Evolutionary conservation across 2,797 vertebrate genomes (phyloP).

Genomic region (Lepidocolaptes lacrymiger): DNA sequence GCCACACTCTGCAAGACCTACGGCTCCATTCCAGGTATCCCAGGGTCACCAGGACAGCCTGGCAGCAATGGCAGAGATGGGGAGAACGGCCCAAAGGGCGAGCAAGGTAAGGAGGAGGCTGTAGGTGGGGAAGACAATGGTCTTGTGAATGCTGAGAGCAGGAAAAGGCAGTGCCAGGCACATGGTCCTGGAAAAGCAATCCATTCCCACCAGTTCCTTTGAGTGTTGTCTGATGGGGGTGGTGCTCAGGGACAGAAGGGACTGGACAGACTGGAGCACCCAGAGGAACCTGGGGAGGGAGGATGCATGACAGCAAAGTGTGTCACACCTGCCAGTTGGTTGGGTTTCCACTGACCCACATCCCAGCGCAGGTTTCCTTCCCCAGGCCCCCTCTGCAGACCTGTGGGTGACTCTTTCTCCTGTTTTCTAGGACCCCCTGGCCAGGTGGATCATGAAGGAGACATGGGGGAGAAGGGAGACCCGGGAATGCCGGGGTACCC

Average conservation of each 20-base stretch:
- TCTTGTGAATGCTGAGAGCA: neutral
- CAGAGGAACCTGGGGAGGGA: neutral
- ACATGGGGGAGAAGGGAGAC: slow-evolving; percentile 77
- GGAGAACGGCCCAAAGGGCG: slow-evolving; percentile 75
- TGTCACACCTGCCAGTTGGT: neutral
- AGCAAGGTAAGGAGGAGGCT: slow-evolving; percentile 69
- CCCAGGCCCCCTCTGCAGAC: neutral
- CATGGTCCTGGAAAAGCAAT: neutral
- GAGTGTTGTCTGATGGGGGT: neutral
- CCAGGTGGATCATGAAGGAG: neutral
- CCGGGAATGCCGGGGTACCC: slow-evolving; percentile 70
- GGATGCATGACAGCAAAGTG: neutral
- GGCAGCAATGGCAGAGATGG: slow-evolving; percentile 80
- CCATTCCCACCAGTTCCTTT: neutral
- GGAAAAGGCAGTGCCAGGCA: neutral
- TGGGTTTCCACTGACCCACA: accelerated
- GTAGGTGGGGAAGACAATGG: neutral
- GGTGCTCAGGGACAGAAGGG: neutral
- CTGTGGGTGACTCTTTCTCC: neutral
- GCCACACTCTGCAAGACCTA: slow-evolving; percentile 62
- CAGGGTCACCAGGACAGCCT: slow-evolving; percentile 77
- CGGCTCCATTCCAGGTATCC: slow-evolving; percentile 67
- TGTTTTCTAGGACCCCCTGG: slow-evolving; percentile 70
- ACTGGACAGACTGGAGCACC: neutral
- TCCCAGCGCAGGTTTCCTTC: neutral